Evolutionary conservation across 37 sponge, comb jelly and placozoan genomes (phyloP).

Genomic region (Mnemiopsis leidyi): DNA sequence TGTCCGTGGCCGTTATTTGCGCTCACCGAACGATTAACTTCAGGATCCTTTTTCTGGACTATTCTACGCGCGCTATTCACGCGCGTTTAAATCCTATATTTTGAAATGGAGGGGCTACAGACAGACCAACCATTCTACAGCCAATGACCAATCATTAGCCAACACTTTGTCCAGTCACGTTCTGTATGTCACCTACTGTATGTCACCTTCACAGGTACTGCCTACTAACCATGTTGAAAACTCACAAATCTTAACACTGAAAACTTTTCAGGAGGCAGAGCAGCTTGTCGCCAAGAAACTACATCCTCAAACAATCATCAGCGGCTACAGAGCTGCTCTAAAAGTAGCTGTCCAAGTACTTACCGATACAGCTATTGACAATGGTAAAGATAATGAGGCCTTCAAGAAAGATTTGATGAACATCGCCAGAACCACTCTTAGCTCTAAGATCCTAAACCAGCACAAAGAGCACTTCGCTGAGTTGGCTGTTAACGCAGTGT

Average conservation of each 20-base stretch:
- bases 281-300: conserved; percentile 77
- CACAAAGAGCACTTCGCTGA: conserved; percentile 90
- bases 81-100: neutral
- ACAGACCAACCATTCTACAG: too few relatives aligned
- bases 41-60: conserved; percentile 36
- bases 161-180: too few relatives aligned
- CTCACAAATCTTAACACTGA: too few relatives aligned
- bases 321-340: conserved; percentile 65
- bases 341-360: conserved; percentile 69
- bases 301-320: conserved; percentile 96
- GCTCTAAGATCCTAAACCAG: conserved; percentile 96
- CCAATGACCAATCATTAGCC: too few relatives aligned
- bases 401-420: conserved; percentile 84
- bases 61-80: neutral
- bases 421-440: conserved; percentile 93
- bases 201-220: too few relatives aligned
- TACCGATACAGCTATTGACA: conserved; percentile 79
- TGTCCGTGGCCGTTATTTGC: conserved; percentile 23
- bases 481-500: conserved; percentile 93
- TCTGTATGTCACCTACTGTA: too few relatives aligned
- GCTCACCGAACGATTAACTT: neutral
- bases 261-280: conserved; percentile 89
- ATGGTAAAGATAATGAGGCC: conserved; percentile 66
- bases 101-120: too few relatives aligned
- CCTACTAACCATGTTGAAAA: too few relatives aligned